Percentiles rank a stretch among this genome's conserved stretches.
phyloP scores from a whole-genome alignment of 2,113 vertebrate species.

The Eleginops maclovinus region DNA sequence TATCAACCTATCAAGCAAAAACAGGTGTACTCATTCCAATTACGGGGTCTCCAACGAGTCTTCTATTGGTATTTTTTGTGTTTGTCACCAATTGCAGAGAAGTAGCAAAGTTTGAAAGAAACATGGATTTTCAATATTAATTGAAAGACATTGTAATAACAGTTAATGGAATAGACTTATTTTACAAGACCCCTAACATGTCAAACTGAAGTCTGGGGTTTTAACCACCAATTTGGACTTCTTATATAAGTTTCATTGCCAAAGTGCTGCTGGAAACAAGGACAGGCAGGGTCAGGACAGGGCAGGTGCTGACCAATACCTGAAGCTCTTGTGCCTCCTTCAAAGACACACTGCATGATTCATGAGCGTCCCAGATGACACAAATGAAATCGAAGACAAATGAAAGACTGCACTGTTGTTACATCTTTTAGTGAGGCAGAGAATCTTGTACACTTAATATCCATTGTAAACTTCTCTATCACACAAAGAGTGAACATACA shows the following conservation, averaged over 20 bases:
- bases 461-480: constrained; percentile 8
- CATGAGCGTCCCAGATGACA: constrained; percentile 31
- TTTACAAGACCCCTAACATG: background rate
- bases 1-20: background rate
- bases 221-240: background rate
- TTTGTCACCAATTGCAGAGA: background rate
- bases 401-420: constrained; percentile 35
- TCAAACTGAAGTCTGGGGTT: background rate
- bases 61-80: background rate
- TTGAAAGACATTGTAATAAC: background rate
- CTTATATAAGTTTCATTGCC: background rate
- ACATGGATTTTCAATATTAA: background rate
- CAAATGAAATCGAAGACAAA: constrained; percentile 14
- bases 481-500: background rate
- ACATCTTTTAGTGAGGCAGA: constrained; percentile 13
- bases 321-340: background rate
- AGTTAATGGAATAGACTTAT: background rate
- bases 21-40: background rate
- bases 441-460: background rate
- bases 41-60: background rate
- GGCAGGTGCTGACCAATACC: background rate
- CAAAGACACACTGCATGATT: constrained; percentile 41
- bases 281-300: background rate
- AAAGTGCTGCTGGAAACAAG: background rate
- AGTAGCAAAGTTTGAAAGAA: background rate